Evolutionary conservation across 2,113 vertebrate species (phyloP).

Genomic region (Clarias magur): DNA sequence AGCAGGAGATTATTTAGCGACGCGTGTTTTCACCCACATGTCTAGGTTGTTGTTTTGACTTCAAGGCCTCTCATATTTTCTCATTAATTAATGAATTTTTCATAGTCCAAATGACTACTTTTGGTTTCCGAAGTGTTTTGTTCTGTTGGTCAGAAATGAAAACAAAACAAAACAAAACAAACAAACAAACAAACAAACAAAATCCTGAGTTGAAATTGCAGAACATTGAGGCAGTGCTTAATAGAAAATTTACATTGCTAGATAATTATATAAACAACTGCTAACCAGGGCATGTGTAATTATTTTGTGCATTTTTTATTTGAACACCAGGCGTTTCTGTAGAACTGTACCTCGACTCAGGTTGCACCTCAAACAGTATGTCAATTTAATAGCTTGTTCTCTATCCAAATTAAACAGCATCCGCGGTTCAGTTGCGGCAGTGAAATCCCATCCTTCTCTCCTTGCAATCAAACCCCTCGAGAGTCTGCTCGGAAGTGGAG

Average conservation of each 20-base stretch:
- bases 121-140: not conserved
- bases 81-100: not conserved
- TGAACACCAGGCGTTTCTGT: not conserved
- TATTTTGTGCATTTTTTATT: not conserved
- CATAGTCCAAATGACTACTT: not conserved
- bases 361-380: not conserved
- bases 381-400: constrained; percentile 9
- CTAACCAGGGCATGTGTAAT: not conserved
- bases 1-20: too few species aligned
- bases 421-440: not conserved
- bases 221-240: not conserved
- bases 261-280: not conserved
- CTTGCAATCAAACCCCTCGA: not conserved
- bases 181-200: not conserved
- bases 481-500: constrained; percentile 11
- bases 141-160: not conserved
- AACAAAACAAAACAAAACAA: too few species aligned
- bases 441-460: constrained; percentile 15
- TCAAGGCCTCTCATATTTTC: too few species aligned
- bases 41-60: too few species aligned
- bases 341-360: not conserved
- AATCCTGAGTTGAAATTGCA: not conserved
- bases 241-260: not conserved
- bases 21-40: too few species aligned
- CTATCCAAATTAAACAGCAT: constrained; percentile 10